Base-by-base conservation (phyloP, 2,113 vertebrate genomes). In the Scopus umbretta region DNA sequence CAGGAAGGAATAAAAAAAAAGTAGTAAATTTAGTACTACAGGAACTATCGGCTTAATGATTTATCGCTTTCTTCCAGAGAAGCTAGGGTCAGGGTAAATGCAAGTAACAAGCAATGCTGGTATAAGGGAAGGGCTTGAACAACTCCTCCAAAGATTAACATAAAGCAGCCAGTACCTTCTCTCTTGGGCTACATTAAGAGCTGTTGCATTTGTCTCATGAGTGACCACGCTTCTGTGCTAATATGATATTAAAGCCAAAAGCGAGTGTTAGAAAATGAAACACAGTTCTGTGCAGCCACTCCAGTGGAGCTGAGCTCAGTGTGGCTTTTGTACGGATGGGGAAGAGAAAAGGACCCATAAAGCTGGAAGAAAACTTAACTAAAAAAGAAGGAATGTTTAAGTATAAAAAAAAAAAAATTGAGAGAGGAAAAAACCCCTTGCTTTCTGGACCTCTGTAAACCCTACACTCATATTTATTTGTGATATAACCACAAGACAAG, bases 151-250 rank as follows among this genome's bases (percentile, higher is more conserved):
- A 40, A 85, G 32, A 21, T 23, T 29, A 40, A 55, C 3, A 21
- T 17, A 43, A 36, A 42, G 70, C 30, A 80, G 36, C 34, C 20
- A 36, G 7, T 10, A 47, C 76, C 61, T 87, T 38, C 66, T 55
- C 18, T 84, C 26, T 16, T 36, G 20, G 34, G 40, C 58, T 66
- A 6, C 1, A 0, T 30, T 30, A 65, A 67, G 2, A 68, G 36
- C n/a, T 10, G 6, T 42, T n/a, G 53, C 13, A 15, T 63, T 56
- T 68, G 42, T 36, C 32, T 65, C 27, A 1, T 4, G n/a, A 52
- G 30, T 11, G 63, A 23, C 27, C 42, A 53, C 0, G 0, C 34
- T 47, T 43, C 19, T 25, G 4, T 27, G 38, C 15, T 38, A 53
- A 40, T 7, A 42, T 0, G 0, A 2, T 18, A 49, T 20, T 49